These are phyloP conservation scores for Vollenhovia emeryi DNA, from an alignment of 1,140 invertebrate species.

Conservation along the genomic window DNA sequence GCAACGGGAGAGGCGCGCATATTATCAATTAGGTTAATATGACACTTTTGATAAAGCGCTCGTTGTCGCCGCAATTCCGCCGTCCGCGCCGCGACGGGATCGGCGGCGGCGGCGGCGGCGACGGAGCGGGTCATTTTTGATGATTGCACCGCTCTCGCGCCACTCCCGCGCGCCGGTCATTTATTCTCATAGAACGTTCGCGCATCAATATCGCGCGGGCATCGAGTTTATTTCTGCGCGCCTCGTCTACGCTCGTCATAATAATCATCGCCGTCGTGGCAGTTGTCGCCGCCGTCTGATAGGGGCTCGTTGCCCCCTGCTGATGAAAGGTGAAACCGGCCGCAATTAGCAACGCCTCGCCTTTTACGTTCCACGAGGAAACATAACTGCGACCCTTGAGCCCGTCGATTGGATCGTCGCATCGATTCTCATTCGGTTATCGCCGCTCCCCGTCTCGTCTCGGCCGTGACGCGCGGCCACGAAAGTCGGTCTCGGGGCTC, in stretches of 20 bases:
- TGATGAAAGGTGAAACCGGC: conserved; percentile 63
- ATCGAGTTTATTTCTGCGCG: conserved; percentile 22
- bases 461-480: background rate
- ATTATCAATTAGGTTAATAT: conserved; percentile 54
- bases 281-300: conserved; percentile 51
- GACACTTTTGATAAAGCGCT: conserved; percentile 55
- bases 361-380: conserved; percentile 48
- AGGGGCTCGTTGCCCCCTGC: conserved; percentile 61
- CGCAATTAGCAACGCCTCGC: conserved; percentile 46
- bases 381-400: conserved; percentile 62
- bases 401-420: conserved; percentile 69
- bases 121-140: conserved; percentile 6
- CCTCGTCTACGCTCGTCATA: background rate
- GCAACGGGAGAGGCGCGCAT: conserved; percentile 27
- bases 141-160: background rate
- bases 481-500: background rate
- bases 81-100: background rate
- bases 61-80: conserved; percentile 11
- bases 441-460: background rate
- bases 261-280: conserved; percentile 38
- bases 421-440: conserved; percentile 70
- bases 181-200: conserved; percentile 27
- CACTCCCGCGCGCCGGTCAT: too few relatives aligned
- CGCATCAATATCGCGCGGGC: conserved; percentile 24
- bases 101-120: background rate